Evolutionary conservation across 2,888 invertebrate genomes (phyloP).

Genomic region (Lasioglossum morio): DNA sequence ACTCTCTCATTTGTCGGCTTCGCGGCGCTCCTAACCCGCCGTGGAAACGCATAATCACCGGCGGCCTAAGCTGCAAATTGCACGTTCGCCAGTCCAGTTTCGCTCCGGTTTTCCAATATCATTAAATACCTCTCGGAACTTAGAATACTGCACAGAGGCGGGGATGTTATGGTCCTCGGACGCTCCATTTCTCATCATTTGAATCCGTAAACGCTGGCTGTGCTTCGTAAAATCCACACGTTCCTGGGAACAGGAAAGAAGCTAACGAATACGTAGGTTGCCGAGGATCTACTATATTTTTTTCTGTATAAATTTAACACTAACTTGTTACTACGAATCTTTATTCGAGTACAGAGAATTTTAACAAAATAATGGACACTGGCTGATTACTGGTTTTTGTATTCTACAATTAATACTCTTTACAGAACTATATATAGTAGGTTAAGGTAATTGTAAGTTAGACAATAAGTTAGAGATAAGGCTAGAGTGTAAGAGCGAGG

Average conservation of each 20-base stretch:
- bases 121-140: background rate
- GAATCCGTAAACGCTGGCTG: background rate
- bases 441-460: no score
- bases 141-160: background rate
- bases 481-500: no score
- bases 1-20: slow-evolving; percentile 9
- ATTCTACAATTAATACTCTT: background rate
- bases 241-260: background rate
- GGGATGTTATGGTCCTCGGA: background rate
- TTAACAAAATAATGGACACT: background rate
- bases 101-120: slow-evolving; percentile 9
- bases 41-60: background rate
- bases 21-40: background rate
- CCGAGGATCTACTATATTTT: background rate
- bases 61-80: slow-evolving; percentile 12
- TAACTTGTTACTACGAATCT: background rate
- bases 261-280: background rate
- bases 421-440: no score
- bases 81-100: background rate
- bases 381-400: background rate
- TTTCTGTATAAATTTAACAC: background rate
- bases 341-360: background rate
- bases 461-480: no score
- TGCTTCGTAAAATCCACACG: background rate
- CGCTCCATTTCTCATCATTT: background rate